Percentiles rank a stretch among this genome's conserved stretches.
These are phyloP conservation scores for Cheirogaleus medius DNA, from an alignment of 2,113 vertebrate genomes.

Conservation along the genomic window DNA sequence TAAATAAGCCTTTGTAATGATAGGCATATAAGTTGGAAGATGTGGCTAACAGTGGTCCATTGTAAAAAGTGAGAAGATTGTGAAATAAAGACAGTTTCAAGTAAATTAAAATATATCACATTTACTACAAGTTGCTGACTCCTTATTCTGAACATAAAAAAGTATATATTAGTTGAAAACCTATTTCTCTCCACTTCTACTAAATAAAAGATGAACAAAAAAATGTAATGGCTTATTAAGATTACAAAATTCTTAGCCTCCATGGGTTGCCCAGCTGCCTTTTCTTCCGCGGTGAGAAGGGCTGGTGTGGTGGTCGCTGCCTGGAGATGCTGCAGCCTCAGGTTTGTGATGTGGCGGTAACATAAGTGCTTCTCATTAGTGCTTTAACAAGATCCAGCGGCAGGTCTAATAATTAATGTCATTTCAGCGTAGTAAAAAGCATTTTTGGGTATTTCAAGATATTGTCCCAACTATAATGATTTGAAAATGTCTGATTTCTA, in stretches of 20 bases:
- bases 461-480: neutral
- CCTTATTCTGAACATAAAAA: slow-evolving; percentile 5
- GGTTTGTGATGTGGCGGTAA: neutral
- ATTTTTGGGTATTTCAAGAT: neutral
- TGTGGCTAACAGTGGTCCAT: neutral
- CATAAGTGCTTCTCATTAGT: neutral
- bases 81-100: neutral
- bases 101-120: neutral
- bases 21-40: neutral
- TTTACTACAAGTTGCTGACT: neutral
- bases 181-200: neutral
- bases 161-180: neutral
- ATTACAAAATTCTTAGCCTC: neutral
- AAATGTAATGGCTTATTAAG: neutral
- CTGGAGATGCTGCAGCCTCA: neutral
- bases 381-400: neutral
- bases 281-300: neutral
- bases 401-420: neutral
- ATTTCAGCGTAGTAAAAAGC: neutral
- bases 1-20: neutral
- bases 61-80: neutral
- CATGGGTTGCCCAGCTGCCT: neutral
- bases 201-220: neutral
- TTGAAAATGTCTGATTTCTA: neutral
- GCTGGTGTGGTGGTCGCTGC: neutral